Evolutionary conservation across 2,888 invertebrate genomes (phyloP).

Genomic region (Pandemis corylana): DNA sequence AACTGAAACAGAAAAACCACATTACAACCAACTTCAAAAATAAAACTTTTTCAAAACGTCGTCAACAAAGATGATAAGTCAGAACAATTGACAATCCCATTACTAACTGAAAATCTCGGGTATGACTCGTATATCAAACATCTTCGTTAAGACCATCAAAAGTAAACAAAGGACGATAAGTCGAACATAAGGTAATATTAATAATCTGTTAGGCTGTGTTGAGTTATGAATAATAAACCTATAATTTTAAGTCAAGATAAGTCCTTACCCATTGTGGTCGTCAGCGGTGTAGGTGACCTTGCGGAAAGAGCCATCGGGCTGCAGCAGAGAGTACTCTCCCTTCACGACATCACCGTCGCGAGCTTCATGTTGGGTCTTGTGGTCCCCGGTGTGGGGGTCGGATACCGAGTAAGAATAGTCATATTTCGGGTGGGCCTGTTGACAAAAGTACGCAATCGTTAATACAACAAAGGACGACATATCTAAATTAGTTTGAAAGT

Average conservation of each 20-base stretch:
- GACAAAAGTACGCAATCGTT: not conserved
- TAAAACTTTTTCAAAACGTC: too few species aligned
- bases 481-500: conserved; percentile 13
- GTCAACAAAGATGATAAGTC: not conserved
- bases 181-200: not conserved
- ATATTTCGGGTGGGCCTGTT: conserved; percentile 80
- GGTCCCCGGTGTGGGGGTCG: conserved; percentile 81
- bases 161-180: not conserved
- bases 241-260: not conserved
- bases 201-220: not conserved
- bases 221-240: not conserved
- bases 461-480: not conserved
- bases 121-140: not conserved
- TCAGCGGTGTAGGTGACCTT: conserved; percentile 83
- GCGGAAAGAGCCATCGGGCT: conserved; percentile 81
- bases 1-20: conserved; percentile 62
- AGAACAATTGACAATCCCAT: too few species aligned
- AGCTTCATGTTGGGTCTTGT: conserved; percentile 80
- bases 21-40: not conserved
- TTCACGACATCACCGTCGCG: conserved; percentile 80
- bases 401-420: conserved; percentile 82
- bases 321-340: conserved; percentile 80
- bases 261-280: conserved; percentile 77
- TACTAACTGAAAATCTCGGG: too few species aligned
- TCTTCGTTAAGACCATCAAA: not conserved